phyloP scores from a whole-genome alignment of 23 tunicate genomes.

The Trididemnum nubilum region DNA sequence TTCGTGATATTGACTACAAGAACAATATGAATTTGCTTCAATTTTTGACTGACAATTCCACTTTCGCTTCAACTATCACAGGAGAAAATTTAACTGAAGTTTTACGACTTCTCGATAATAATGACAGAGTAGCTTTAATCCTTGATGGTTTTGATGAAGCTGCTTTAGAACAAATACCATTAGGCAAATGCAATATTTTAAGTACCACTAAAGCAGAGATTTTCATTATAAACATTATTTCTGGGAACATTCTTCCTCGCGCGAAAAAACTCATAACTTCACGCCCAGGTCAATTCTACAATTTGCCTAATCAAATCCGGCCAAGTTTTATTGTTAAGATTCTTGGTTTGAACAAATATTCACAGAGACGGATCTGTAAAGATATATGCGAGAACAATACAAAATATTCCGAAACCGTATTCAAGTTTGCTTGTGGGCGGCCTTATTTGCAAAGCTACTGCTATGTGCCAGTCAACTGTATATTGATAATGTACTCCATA shows the following conservation, averaged over 20 bases:
- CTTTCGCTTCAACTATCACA: no score
- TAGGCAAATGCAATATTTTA: not conserved
- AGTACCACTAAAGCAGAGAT: not conserved
- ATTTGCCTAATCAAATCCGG: not conserved
- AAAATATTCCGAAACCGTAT: no score
- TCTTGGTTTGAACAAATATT: not conserved
- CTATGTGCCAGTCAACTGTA: not conserved
- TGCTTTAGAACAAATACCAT: not conserved
- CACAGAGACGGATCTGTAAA: not conserved
- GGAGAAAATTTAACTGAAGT: not conserved
- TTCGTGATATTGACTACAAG: not conserved
- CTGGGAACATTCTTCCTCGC: not conserved
- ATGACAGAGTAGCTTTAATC: not conserved
- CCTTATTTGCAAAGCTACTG: not conserved
- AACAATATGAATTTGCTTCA: not conserved
- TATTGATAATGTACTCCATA: not conserved
- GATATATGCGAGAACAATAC: not conserved
- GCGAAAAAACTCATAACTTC: not conserved
- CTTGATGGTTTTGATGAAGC: not conserved
- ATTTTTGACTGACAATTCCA: not conserved
- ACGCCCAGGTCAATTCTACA: not conserved
- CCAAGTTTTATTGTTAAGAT: not conserved
- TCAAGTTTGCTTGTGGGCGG: not conserved
- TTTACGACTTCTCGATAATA: not conserved
- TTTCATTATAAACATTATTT: no score